A percentile compares a stretch with the other conserved stretches of the same genome.
Conservation (phyloP, 2,888 invertebrate genomes). For the Caenorhabditis sp. region DNA sequence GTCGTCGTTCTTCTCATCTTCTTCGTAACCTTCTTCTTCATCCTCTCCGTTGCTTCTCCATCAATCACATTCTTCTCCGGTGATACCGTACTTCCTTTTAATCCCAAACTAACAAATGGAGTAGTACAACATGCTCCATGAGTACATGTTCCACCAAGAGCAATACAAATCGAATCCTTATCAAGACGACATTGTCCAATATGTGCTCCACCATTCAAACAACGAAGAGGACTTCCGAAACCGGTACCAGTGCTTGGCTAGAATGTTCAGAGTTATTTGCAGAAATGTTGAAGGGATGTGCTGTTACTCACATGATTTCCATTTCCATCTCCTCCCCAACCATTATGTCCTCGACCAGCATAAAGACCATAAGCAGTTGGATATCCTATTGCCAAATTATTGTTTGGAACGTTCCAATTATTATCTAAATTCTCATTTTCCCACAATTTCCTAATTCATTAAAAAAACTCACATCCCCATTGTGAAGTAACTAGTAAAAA, state of each 20-base stretch:
- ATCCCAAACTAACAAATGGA: slow-evolving; percentile 48
- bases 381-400: slow-evolving; percentile 58
- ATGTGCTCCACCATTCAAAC: slow-evolving; percentile 58
- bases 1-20: background rate
- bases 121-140: slow-evolving; percentile 58
- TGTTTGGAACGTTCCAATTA: slow-evolving; percentile 37
- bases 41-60: slow-evolving; percentile 23
- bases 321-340: slow-evolving; percentile 8
- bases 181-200: slow-evolving; percentile 54
- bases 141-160: slow-evolving; percentile 54
- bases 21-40: background rate
- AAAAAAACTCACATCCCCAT: background rate
- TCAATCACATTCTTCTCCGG: slow-evolving; percentile 27
- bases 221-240: slow-evolving; percentile 47
- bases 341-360: slow-evolving; percentile 26
- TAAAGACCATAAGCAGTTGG: slow-evolving; percentile 59
- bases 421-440: background rate
- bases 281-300: background rate
- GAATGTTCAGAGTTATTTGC: background rate
- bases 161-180: slow-evolving; percentile 58
- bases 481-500: background rate
- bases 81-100: slow-evolving; percentile 17
- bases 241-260: slow-evolving; percentile 46
- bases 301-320: slow-evolving; percentile 13
- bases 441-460: too few relatives aligned